Evolutionary conservation across 2,888 invertebrate species (phyloP).

Genomic region (Subacronicta megacephala): DNA sequence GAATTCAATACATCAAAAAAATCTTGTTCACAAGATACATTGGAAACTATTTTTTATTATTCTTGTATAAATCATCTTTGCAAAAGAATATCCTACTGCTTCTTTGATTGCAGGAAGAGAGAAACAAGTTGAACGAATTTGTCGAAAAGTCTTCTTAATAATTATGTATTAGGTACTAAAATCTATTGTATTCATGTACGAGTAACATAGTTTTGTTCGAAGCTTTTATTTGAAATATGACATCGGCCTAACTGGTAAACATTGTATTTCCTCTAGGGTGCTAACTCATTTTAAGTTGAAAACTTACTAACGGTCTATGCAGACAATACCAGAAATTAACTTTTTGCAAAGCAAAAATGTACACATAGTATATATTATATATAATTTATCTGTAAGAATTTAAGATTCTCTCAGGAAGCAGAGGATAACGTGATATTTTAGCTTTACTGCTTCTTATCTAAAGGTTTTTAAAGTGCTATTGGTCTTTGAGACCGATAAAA

Average conservation of each 20-base stretch:
- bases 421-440: constrained; percentile 87
- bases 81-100: constrained; percentile 15
- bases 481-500: constrained; percentile 79
- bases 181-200: background rate
- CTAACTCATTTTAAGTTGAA: constrained; percentile 62
- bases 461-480: constrained; percentile 69
- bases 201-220: constrained; percentile 5
- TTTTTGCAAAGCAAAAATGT: constrained; percentile 84
- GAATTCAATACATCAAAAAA: constrained; percentile 70
- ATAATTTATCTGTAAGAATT: constrained; percentile 70
- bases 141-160: background rate
- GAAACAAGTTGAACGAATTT: background rate
- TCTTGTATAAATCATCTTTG: constrained; percentile 39
- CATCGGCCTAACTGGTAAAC: constrained; percentile 54
- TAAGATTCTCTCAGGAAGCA: constrained; percentile 76
- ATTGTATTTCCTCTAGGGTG: constrained; percentile 61
- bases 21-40: constrained; percentile 34
- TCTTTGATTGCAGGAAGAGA: constrained; percentile 17
- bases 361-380: constrained; percentile 63
- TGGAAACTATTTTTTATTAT: constrained; percentile 38
- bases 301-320: constrained; percentile 69
- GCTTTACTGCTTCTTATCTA: constrained; percentile 86
- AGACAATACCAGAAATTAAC: constrained; percentile 79
- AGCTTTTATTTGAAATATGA: background rate
- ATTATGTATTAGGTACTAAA: background rate